phyloP scores from a whole-genome alignment of 2,888 invertebrate genomes.

The Ormyrus labotus region DNA sequence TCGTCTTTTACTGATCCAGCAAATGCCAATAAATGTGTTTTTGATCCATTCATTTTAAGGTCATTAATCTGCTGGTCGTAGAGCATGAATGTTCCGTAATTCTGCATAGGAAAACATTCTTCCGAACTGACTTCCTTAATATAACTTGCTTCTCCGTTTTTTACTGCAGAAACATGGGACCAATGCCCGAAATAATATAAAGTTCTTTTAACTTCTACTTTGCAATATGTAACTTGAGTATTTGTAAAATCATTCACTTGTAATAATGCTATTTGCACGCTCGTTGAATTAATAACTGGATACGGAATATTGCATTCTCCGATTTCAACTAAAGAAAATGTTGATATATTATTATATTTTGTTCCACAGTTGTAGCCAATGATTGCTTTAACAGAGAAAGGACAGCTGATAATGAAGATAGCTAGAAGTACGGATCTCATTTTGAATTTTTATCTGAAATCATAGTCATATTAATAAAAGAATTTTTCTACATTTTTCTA shows the following conservation, averaged over 20 bases:
- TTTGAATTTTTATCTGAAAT: no score
- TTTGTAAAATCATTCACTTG: neutral
- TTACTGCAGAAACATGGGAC: neutral
- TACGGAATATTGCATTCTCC: neutral
- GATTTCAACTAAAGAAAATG: neutral
- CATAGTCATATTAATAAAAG: no score
- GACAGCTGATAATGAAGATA: no score
- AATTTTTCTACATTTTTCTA: neutral
- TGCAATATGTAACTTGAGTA: neutral
- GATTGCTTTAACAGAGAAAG: no score
- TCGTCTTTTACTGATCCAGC: no score
- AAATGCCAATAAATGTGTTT: neutral
- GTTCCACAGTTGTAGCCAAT: neutral
- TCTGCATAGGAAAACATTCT: neutral
- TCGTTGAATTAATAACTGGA: neutral
- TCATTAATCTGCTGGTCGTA: neutral
- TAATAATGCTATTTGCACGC: neutral
- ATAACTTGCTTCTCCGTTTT: neutral
- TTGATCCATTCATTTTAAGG: neutral
- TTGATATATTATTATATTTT: neutral
- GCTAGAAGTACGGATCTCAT: no score
- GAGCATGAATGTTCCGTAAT: neutral
- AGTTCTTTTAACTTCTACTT: neutral
- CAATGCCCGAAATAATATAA: neutral
- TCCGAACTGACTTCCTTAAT: neutral